Percentiles rank a stretch among this genome's conserved stretches.
Evolutionary conservation across 2,888 invertebrate species (phyloP).

Genomic region (Nomada ferruginata): DNA sequence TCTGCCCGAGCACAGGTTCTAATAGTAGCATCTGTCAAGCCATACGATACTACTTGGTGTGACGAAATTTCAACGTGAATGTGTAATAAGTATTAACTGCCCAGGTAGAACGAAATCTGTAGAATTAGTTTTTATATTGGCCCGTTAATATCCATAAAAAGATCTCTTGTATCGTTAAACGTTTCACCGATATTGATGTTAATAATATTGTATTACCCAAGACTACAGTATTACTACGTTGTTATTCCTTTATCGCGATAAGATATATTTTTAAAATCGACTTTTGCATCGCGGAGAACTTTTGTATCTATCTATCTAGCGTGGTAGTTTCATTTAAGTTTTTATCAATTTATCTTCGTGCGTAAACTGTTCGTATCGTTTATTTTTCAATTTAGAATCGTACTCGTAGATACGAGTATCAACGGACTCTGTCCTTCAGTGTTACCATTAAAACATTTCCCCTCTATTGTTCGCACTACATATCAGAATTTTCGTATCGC

Average conservation of each 20-base stretch:
- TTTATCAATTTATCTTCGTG: slow-evolving; percentile 6
- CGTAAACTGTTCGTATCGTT: background rate
- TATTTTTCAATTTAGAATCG: slow-evolving; percentile 6
- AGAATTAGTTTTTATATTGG: slow-evolving; percentile 54
- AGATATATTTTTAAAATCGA: slow-evolving; percentile 3
- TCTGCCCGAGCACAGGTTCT: slow-evolving; percentile 31
- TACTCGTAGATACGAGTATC: slow-evolving; percentile 1
- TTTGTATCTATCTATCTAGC: background rate
- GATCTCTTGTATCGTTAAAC: slow-evolving; percentile 19
- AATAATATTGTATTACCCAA: slow-evolving; percentile 30
- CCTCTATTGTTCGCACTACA: slow-evolving; percentile 43
- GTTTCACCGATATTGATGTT: slow-evolving; percentile 20
- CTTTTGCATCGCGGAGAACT: slow-evolving; percentile 6
- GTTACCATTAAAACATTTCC: slow-evolving; percentile 28
- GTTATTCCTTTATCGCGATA: background rate
- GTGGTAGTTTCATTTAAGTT: slow-evolving; percentile 3
- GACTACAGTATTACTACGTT: slow-evolving; percentile 42
- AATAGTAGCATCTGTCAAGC: slow-evolving; percentile 38
- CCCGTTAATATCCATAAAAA: slow-evolving; percentile 23
- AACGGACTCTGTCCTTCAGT: background rate
- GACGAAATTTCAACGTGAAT: slow-evolving; percentile 43
- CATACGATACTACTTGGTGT: slow-evolving; percentile 31
- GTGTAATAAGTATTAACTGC: slow-evolving; percentile 48
- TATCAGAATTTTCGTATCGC: slow-evolving; percentile 50
- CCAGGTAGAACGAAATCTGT: slow-evolving; percentile 58